Evolutionary conservation across 2,888 invertebrate genomes (phyloP).

Genomic region (Colostygia pectinataria): DNA sequence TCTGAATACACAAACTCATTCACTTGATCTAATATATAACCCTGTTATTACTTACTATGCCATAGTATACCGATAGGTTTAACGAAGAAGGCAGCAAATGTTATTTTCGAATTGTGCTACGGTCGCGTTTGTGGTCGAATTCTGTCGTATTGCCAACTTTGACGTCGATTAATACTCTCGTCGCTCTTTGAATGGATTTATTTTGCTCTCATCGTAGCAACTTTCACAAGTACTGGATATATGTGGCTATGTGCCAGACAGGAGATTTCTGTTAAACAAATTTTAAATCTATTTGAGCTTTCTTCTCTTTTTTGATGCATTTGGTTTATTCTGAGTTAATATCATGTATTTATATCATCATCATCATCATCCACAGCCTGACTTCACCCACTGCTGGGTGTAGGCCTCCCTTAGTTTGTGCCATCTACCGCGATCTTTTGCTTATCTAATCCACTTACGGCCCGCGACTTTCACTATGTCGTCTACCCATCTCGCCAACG

Average conservation of each 20-base stretch:
- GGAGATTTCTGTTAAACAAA: constrained; percentile 58
- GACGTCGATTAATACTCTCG: constrained; percentile 60
- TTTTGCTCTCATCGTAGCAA: constrained; percentile 68
- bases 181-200: constrained; percentile 73
- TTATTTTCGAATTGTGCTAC: constrained; percentile 16
- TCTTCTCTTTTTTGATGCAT: constrained; percentile 12
- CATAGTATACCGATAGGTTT: too few species aligned
- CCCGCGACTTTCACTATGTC: too few species aligned
- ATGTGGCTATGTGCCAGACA: constrained; percentile 75
- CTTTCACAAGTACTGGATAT: constrained; percentile 59
- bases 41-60: constrained; percentile 34
- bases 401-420: too few species aligned
- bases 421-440: too few species aligned
- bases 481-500: too few species aligned
- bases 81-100: background rate
- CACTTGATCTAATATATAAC: constrained; percentile 30
- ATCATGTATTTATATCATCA: too few species aligned
- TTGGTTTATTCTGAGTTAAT: too few species aligned
- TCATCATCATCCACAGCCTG: too few species aligned
- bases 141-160: constrained; percentile 40
- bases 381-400: too few species aligned
- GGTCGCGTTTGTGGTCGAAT: constrained; percentile 34
- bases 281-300: constrained; percentile 31
- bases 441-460: too few species aligned
- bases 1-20: too few species aligned